Evolutionary conservation across 2,113 vertebrate genomes (phyloP), one percentile per base, ranked within the genome.

Genomic region (Myodes glareolus): DNA sequence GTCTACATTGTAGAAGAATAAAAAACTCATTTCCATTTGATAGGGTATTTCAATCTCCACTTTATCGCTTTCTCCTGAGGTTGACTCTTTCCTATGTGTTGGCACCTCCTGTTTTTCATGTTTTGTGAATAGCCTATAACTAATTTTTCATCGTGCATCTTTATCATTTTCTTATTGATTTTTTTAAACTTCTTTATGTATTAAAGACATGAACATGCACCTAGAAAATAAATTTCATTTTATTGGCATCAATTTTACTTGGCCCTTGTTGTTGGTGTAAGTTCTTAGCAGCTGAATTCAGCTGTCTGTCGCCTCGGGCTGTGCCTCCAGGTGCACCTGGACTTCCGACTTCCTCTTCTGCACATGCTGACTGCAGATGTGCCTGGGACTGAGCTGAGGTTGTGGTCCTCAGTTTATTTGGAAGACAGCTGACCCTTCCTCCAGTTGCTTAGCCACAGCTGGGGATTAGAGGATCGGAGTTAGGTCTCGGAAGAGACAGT

Each of bases 151-250:
- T 72, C 81, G 45, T 19, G 29, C 55, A 14, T 63, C 47, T 73
- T 76, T 92, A 80, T 94, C 77, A 65, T 91, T 92, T 95, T 89
- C 88, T 81, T 58, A 91, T 52, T 93, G 90, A 89, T 92, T 97
- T 91, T 91, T 73, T 90, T 63, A 42, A 82, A 47, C 94, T 39
- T 90, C 55, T 90, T 97, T 94, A 72, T 80, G 42, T 84, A 89
- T 92, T 87, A 92, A 95, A 45, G 65, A 73, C 92, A 88, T 87
- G 47, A 76, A 42, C 68, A 31, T 50, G 42, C 77, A 82, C 31
- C 13, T 81, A 17, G 25, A 73, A 92, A 82, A 87, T 93, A 58
- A 52, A 47, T 96, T 91, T 36, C 29, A 39, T 85, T 68, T 78
- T 55, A 5, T 75, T 94, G 75, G 70, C 72, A 73, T 92, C 84